phyloP scores from a whole-genome alignment of 2,888 invertebrate genomes.

The Caenorhabditis auriculariae region DNA sequence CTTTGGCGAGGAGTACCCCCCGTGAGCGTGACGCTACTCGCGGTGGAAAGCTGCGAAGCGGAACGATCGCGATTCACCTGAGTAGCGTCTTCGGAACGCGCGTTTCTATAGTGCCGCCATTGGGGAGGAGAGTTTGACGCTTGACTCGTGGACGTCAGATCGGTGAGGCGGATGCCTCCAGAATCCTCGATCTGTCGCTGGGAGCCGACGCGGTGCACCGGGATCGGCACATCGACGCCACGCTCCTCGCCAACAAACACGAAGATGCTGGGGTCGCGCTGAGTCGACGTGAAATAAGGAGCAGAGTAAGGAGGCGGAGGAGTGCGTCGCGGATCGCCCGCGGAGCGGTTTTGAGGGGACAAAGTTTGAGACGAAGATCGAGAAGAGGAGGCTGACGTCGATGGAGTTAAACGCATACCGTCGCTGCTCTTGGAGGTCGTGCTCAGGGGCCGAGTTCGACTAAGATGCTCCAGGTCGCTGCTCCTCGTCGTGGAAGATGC shows the following conservation, averaged over 20 bases:
- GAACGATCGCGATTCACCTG: no score
- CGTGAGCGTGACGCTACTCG: no score
- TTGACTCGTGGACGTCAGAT: no score
- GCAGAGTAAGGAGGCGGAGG: neutral
- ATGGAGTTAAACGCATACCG: slow-evolving; percentile 9
- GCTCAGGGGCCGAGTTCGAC: slow-evolving; percentile 30
- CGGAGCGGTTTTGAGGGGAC: neutral
- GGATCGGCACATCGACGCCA: no score
- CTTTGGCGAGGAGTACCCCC: no score
- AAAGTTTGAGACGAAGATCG: neutral
- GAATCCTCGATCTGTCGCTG: no score
- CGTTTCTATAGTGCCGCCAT: no score
- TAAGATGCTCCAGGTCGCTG: slow-evolving; percentile 13
- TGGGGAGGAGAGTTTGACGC: no score
- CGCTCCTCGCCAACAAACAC: neutral
- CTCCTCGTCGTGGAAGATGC: slow-evolving; percentile 14
- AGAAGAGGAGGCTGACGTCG: neutral
- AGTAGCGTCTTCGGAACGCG: no score
- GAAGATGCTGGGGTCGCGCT: neutral
- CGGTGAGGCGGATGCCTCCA: no score
- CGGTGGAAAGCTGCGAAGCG: no score
- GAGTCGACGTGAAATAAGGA: neutral
- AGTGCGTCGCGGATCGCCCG: neutral
- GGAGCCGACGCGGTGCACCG: no score
- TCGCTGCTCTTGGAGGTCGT: slow-evolving; percentile 36